Evolutionary conservation across 1,140 invertebrate genomes (phyloP).

Genomic region (Zaprionus gabonicus): DNA sequence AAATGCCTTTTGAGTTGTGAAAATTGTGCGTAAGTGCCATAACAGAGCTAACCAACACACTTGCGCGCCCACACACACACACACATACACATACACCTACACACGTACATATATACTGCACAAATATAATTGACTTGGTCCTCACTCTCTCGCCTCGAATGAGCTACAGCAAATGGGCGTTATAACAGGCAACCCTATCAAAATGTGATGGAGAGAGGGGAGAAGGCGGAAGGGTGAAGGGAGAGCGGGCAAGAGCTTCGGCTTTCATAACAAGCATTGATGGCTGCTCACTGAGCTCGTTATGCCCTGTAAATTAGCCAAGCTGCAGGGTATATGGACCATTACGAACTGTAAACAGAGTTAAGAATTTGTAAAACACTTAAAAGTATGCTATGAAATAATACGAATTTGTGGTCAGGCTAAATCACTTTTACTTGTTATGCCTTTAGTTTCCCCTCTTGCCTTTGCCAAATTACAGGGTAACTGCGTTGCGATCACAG

Average conservation of each 20-base stretch:
- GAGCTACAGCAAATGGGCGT: constrained; percentile 69
- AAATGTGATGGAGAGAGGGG: background rate
- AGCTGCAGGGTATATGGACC: background rate
- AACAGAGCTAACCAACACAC: constrained; percentile 52
- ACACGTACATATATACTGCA: background rate
- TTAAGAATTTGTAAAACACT: too few species aligned
- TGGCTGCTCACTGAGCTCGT: constrained; percentile 29
- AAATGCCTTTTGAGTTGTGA: constrained; percentile 76
- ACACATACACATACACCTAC: background rate
- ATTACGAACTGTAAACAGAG: too few species aligned
- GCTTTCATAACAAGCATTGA: constrained; percentile 37
- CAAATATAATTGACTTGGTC: constrained; percentile 33
- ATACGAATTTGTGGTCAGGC: too few species aligned
- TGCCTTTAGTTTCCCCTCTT: background rate
- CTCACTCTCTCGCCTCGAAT: background rate
- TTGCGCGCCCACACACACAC: constrained; percentile 2
- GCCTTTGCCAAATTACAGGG: constrained; percentile 6
- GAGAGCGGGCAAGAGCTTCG: background rate
- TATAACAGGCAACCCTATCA: constrained; percentile 16
- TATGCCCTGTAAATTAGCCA: constrained; percentile 12
- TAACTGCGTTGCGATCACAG: background rate
- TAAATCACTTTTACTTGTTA: too few species aligned
- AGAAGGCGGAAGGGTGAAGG: background rate
- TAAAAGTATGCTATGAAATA: too few species aligned
- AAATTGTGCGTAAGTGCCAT: constrained; percentile 78